Evolutionary conservation across 2,113 vertebrate species (phyloP), one percentile per base, ranked within the genome.

Genomic region (Ictalurus furcatus): DNA sequence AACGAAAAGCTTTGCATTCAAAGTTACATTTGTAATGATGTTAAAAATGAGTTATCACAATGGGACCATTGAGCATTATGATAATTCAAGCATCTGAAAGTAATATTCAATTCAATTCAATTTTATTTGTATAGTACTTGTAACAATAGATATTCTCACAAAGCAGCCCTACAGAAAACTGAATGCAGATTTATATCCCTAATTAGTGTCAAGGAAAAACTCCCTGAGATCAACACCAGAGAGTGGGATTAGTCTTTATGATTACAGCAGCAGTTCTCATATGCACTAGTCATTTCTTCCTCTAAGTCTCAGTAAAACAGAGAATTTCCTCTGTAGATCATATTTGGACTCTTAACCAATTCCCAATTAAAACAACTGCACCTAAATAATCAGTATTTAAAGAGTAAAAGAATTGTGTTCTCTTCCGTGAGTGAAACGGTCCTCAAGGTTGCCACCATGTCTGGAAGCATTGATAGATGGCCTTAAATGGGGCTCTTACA

Each of bases 401-500:
- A 40, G 34, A 12, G 16, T 63, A 5, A 30, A 58, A 21, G n/a
- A 17, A 30, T 63, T 34, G 61, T 54, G 74, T 87, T 73, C 54
- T 71, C 76, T 74, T 74, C 54, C 40, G 17, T 6, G 89, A 34
- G n/a, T 84, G 0, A 65, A 83, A 87, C 54, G 21, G 44, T 90
- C 54, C 52, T 85, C 8, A 67, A 63, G 88, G 63, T 69, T 91
- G 88, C 84, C 85, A 83, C 71, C 61, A 63, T 63, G 63, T 84
- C 13, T 63, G 58, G 21, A 1, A 44, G 34, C 23, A 84, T 16
- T 63, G 58, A 84, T 84, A 84, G 34, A 84, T 63, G 58, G 81
- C 37, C 12, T 25, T 6, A 86, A 88, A 90, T 89, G 61, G 78
- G 73, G 67, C 76, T 52, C 40, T 88, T 82, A 83, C 84, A 90